Conservation (phyloP, 2,888 invertebrate species). For the Aromia moschata region DNA sequence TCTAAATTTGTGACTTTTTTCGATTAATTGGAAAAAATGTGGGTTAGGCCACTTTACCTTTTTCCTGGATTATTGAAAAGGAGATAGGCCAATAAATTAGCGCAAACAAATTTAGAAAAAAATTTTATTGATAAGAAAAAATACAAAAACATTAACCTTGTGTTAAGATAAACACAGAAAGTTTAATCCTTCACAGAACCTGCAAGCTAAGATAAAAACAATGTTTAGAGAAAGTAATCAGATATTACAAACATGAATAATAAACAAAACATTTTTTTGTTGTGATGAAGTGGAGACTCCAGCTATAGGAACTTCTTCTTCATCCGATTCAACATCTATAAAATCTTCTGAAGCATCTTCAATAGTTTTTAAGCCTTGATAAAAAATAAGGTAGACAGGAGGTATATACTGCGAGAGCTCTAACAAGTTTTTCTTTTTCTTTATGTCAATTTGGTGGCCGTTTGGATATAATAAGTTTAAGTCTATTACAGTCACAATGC, state of each 20-base stretch:
- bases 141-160: not conserved
- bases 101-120: not conserved
- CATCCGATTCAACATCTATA: not conserved
- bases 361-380: not conserved
- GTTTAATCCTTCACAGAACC: no score
- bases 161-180: no score
- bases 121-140: not conserved
- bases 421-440: slow-evolving; percentile 4
- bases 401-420: not conserved
- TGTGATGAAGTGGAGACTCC: not conserved
- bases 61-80: not conserved
- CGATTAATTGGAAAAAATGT: not conserved
- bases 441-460: not conserved
- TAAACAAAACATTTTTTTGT: not conserved
- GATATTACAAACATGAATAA: not conserved
- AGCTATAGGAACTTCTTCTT: not conserved
- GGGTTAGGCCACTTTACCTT: not conserved
- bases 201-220: not conserved
- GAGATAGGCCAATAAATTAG: not conserved
- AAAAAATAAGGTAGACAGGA: not conserved
- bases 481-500: not conserved
- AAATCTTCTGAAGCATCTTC: slow-evolving; percentile 5
- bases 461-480: not conserved
- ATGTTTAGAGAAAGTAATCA: no score
- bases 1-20: not conserved